Evolutionary conservation across 2,888 invertebrate genomes (phyloP).

Genomic region (Dichetophora obliterata): DNA sequence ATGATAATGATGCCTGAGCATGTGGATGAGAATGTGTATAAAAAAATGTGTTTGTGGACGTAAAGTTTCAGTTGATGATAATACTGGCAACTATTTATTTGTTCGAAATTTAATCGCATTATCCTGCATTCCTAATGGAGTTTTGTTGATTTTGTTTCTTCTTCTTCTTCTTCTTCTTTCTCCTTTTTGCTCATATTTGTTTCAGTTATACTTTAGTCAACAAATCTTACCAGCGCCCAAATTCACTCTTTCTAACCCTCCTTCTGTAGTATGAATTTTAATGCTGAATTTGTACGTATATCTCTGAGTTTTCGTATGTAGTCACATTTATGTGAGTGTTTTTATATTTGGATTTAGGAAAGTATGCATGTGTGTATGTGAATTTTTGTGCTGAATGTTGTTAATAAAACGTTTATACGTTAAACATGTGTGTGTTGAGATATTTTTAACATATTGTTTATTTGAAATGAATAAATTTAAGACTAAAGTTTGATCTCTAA

Average conservation of each 20-base stretch:
- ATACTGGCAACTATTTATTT: constrained; percentile 10
- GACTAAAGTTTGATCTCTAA: too few species aligned
- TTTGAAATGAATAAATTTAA: too few species aligned
- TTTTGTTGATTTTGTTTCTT: constrained; percentile 23
- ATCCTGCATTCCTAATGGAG: constrained; percentile 10
- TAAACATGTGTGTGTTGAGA: too few species aligned
- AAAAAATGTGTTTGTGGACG: too few species aligned
- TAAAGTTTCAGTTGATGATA: not conserved
- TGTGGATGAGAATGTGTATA: too few species aligned
- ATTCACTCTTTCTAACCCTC: not conserved
- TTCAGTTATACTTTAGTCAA: not conserved
- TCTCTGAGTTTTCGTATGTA: not conserved
- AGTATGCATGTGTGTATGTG: not conserved
- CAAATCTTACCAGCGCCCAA: not conserved
- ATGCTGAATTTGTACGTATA: not conserved
- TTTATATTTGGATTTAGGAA: not conserved
- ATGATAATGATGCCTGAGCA: not conserved
- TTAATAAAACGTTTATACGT: too few species aligned
- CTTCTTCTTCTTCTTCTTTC: too few species aligned
- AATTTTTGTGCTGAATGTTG: too few species aligned
- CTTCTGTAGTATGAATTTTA: not conserved
- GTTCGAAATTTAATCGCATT: constrained; percentile 34
- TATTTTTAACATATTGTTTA: too few species aligned
- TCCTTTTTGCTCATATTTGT: constrained; percentile 14
- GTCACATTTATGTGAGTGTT: not conserved